These are phyloP conservation scores for Osedax fenrisi DNA, from an alignment of 2,888 invertebrate genomes.

Conservation along the genomic window DNA sequence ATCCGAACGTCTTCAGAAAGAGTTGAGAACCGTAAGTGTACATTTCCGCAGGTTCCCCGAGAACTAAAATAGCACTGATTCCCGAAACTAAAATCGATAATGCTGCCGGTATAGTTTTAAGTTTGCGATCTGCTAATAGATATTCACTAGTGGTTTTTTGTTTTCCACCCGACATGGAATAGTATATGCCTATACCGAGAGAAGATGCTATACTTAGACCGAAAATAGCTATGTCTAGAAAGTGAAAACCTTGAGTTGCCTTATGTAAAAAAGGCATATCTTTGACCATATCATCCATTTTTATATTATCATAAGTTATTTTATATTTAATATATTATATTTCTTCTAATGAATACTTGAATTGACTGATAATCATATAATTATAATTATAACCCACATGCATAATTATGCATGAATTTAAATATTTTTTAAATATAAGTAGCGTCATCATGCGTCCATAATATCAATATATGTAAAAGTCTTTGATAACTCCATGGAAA, in stretches of 20 bases:
- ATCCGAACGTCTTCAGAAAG: conserved; percentile 34
- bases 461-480: no score
- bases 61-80: conserved; percentile 36
- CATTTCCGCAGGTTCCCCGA: conserved; percentile 37
- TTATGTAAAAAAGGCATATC: not conserved
- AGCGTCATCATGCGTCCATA: no score
- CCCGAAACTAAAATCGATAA: conserved; percentile 37
- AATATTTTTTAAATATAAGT: no score
- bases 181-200: conserved; percentile 34
- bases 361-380: no score
- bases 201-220: conserved; percentile 27
- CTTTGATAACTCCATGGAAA: no score
- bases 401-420: no score
- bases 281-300: not conserved
- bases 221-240: conserved; percentile 33
- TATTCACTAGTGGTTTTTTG: conserved; percentile 35
- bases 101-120: conserved; percentile 35
- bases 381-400: no score
- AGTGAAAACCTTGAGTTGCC: conserved; percentile 29
- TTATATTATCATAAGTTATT: not conserved
- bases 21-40: conserved; percentile 37
- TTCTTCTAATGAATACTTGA: no score
- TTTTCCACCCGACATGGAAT: conserved; percentile 35
- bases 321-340: no score
- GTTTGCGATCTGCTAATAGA: conserved; percentile 32